A percentile compares a stretch with the other conserved stretches of the same genome.
Evolutionary conservation across 2,797 vertebrate genomes (phyloP).

Genomic region (Limnodromus scolopaceus): DNA sequence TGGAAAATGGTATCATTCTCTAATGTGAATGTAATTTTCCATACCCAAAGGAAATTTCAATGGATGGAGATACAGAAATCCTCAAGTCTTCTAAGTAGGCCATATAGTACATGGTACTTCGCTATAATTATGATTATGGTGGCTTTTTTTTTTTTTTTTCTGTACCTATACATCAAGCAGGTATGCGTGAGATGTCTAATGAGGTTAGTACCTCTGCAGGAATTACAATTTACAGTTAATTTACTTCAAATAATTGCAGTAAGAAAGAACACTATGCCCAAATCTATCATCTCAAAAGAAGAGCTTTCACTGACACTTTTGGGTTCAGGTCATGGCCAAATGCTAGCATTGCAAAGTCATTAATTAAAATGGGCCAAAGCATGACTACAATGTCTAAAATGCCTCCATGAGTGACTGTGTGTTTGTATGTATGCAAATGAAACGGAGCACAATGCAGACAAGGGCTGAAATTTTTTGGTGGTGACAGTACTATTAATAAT

Average conservation of each 20-base stretch:
- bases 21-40: neutral
- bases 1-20: neutral
- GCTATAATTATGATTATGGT: neutral
- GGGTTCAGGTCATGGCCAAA: neutral
- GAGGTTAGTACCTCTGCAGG: neutral
- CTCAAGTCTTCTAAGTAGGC: neutral
- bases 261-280: neutral
- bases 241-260: neutral
- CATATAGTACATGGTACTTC: neutral
- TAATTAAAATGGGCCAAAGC: neutral
- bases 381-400: neutral
- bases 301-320: neutral
- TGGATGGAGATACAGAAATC: neutral
- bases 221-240: neutral
- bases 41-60: neutral
- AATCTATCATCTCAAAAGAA: neutral
- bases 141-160: neutral
- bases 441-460: neutral
- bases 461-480: neutral
- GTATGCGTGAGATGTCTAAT: neutral
- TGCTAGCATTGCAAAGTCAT: neutral
- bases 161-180: neutral
- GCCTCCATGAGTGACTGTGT: neutral
- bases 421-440: neutral
- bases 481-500: neutral